Evolutionary conservation across 2,113 vertebrate genomes (phyloP).

Genomic region (Ceyx cyanopectus): DNA sequence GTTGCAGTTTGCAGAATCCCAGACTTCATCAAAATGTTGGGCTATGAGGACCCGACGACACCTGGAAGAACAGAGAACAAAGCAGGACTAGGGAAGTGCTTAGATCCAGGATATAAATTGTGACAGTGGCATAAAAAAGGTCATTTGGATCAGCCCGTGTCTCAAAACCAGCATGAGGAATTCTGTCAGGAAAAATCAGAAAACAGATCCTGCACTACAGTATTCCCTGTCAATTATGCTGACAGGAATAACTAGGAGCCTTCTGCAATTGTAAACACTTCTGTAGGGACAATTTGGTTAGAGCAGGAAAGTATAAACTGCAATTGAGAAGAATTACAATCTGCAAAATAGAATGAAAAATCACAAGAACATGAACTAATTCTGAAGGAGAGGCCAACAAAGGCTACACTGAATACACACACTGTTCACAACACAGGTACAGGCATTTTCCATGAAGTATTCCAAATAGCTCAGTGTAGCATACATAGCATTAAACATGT

Average conservation of each 20-base stretch:
- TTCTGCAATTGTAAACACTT: not conserved
- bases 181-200: not conserved
- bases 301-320: not conserved
- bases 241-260: not conserved
- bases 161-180: not conserved
- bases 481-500: not conserved
- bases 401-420: not conserved
- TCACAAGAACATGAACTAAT: not conserved
- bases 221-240: not conserved
- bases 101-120: not conserved
- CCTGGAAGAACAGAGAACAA: constrained; percentile 69
- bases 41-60: constrained; percentile 93
- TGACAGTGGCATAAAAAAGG: not conserved
- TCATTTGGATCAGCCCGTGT: not conserved
- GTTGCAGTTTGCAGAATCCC: constrained; percentile 89
- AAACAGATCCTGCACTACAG: not conserved
- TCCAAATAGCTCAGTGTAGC: not conserved
- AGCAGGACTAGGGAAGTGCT: not conserved
- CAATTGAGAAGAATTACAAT: not conserved
- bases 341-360: not conserved
- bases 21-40: constrained; percentile 94
- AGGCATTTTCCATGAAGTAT: not conserved
- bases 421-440: not conserved
- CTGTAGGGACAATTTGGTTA: not conserved
- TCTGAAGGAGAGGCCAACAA: not conserved